Conservation (phyloP, 2,888 invertebrate genomes). For the Tetrapedia diversipes region DNA sequence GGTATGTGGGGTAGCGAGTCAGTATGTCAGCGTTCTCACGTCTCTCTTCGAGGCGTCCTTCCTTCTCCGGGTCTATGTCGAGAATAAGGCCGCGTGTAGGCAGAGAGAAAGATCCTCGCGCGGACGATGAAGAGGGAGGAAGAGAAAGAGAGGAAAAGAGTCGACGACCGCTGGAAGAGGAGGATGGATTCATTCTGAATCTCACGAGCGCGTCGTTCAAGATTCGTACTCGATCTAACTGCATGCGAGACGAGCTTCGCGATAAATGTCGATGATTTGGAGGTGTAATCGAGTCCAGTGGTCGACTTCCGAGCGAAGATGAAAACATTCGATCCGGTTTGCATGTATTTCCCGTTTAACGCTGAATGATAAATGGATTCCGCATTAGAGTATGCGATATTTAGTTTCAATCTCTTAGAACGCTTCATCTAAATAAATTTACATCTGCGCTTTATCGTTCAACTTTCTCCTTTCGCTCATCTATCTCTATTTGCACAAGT, state of each 20-base stretch:
- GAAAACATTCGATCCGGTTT: not conserved
- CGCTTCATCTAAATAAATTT: too few relatives aligned
- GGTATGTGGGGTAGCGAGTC: slow-evolving; percentile 83
- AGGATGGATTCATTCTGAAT: slow-evolving; percentile 62
- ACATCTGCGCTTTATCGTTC: too few relatives aligned
- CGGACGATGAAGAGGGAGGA: slow-evolving; percentile 52
- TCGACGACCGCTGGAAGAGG: slow-evolving; percentile 22
- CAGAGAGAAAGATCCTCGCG: slow-evolving; percentile 64
- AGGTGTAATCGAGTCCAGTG: slow-evolving; percentile 23
- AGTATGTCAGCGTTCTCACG: slow-evolving; percentile 82
- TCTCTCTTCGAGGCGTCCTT: slow-evolving; percentile 76
- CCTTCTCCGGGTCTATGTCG: slow-evolving; percentile 73
- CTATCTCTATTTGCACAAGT: too few relatives aligned
- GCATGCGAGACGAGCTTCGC: slow-evolving; percentile 26
- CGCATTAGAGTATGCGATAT: not conserved
- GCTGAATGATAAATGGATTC: not conserved
- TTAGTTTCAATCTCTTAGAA: too few relatives aligned
- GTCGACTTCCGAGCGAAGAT: slow-evolving; percentile 29
- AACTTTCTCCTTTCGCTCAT: too few relatives aligned
- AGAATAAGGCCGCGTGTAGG: slow-evolving; percentile 80
- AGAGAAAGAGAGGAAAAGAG: slow-evolving; percentile 42
- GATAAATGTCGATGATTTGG: slow-evolving; percentile 28
- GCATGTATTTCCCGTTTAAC: not conserved
- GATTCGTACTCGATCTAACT: slow-evolving; percentile 25
- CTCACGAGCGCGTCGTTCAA: slow-evolving; percentile 28